These are phyloP conservation scores for Synanthedon andrenaeformis DNA, from an alignment of 2,888 invertebrate genomes.

Conservation along the genomic window DNA sequence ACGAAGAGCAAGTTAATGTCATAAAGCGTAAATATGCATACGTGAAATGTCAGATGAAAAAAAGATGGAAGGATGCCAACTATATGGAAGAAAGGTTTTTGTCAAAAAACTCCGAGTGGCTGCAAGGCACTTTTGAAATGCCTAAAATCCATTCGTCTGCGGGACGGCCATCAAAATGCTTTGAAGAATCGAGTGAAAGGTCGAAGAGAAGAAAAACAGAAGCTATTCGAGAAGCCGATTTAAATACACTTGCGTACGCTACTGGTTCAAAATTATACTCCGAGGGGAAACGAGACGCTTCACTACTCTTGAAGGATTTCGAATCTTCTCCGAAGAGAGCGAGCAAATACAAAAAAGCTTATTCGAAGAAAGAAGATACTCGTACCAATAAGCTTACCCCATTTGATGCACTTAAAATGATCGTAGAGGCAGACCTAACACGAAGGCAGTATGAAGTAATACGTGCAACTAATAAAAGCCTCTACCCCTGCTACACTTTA, in stretches of 20 bases:
- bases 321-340: background rate
- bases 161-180: background rate
- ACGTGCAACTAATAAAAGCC: background rate
- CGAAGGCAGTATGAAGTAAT: background rate
- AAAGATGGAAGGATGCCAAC: conserved; percentile 1
- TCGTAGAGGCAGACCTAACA: background rate
- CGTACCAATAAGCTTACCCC: background rate
- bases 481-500: background rate
- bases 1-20: too few relatives aligned
- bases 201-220: background rate
- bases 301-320: too few relatives aligned
- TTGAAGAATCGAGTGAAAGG: background rate
- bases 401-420: background rate
- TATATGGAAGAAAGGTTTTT: conserved; percentile 2
- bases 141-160: background rate
- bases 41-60: conserved; percentile 2
- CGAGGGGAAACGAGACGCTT: too few relatives aligned
- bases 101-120: conserved; percentile 1
- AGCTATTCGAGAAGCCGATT: background rate
- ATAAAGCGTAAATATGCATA: background rate
- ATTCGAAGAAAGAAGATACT: background rate
- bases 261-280: background rate
- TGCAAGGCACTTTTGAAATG: background rate
- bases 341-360: background rate
- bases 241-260: background rate